Conservation (phyloP, 2,113 vertebrate genomes). For the Climacteris rufus region DNA sequence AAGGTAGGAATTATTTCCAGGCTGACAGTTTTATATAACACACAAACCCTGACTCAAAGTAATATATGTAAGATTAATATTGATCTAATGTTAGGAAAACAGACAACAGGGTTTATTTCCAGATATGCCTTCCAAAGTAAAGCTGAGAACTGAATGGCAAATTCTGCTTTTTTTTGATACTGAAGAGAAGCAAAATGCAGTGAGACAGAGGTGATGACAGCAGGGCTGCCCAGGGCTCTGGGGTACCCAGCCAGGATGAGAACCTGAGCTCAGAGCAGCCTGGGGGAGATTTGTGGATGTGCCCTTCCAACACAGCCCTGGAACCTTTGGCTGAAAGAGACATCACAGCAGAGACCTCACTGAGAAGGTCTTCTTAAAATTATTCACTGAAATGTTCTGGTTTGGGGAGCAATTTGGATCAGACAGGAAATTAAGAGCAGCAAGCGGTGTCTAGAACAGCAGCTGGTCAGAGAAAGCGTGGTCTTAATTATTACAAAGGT, state of each 20-base stretch:
- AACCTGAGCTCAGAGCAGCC: fast-evolving
- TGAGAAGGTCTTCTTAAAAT: neutral
- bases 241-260: neutral
- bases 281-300: neutral
- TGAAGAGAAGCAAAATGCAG: neutral
- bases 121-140: neutral
- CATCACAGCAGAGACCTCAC: neutral
- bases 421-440: neutral
- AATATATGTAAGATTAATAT: neutral
- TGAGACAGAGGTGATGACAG: neutral
- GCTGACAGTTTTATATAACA: neutral
- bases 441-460: neutral
- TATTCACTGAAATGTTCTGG: neutral
- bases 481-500: neutral
- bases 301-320: neutral
- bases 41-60: neutral
- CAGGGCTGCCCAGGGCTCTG: neutral
- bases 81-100: neutral
- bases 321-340: neutral
- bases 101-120: neutral
- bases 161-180: neutral
- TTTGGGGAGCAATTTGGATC: neutral
- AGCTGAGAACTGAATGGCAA: neutral
- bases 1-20: neutral
- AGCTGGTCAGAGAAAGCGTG: neutral